These are phyloP conservation scores for Erebia ligea DNA, from an alignment of 2,888 invertebrate genomes.

Conservation along the genomic window DNA sequence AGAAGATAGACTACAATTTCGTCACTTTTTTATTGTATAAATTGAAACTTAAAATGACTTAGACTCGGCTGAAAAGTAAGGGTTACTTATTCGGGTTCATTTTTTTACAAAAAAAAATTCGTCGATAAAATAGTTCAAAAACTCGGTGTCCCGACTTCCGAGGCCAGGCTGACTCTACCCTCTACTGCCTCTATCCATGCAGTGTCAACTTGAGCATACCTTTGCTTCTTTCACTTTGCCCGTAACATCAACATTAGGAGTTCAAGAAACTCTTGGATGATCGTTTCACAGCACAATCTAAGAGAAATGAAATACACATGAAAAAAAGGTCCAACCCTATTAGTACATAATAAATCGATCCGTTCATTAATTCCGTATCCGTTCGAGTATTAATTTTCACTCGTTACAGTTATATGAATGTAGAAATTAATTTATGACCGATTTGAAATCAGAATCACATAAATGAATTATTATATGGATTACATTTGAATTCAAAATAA, in stretches of 20 bases:
- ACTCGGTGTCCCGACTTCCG: neutral
- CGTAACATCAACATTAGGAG: neutral
- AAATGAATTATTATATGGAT: conserved; percentile 6
- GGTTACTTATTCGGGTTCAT: too few species aligned
- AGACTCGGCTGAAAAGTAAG: too few species aligned
- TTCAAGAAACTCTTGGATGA: conserved; percentile 12
- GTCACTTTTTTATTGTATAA: too few species aligned
- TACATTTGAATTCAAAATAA: neutral
- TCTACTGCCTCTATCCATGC: too few species aligned
- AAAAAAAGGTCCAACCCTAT: neutral
- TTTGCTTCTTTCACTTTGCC: neutral
- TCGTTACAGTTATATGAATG: neutral
- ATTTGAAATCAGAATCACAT: neutral
- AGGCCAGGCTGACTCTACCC: neutral
- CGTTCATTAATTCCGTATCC: neutral
- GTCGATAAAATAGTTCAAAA: too few species aligned
- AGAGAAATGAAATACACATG: too few species aligned
- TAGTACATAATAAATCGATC: neutral
- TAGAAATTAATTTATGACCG: neutral
- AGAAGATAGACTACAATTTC: too few species aligned
- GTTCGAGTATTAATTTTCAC: conserved; percentile 3
- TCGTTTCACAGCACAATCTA: conserved; percentile 7
- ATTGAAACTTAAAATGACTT: too few species aligned
- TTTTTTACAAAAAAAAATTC: too few species aligned
- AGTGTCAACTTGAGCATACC: neutral